Percentiles rank a stretch among this genome's conserved stretches.
Evolutionary conservation across 2,888 invertebrate species (phyloP).

Genomic region (Bimastos eiseni): DNA sequence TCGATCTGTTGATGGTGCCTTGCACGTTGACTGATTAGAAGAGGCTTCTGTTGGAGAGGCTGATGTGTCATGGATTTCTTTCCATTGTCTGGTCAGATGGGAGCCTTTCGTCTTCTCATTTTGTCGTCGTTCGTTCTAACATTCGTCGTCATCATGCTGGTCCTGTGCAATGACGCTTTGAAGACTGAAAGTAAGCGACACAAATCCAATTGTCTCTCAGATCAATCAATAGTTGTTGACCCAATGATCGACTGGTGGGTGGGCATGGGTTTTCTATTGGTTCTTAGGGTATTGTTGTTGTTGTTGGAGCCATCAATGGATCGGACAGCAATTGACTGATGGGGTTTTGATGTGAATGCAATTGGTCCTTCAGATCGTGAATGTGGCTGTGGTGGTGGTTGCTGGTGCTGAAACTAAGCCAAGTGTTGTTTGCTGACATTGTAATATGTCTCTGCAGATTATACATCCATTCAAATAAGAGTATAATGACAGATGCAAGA

Average conservation of each 20-base stretch:
- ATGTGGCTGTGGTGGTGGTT: neutral
- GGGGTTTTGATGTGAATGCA: neutral
- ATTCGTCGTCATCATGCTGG: neutral
- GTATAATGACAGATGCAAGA: neutral
- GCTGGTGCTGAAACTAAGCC: neutral
- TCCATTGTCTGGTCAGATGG: neutral
- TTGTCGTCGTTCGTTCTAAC: neutral
- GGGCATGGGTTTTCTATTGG: neutral
- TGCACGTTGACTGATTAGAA: neutral
- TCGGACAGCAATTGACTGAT: neutral
- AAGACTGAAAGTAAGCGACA: neutral
- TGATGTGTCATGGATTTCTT: neutral
- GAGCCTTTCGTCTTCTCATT: neutral
- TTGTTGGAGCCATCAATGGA: neutral
- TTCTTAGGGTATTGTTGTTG: neutral
- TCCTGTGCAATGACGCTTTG: neutral
- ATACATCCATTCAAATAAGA: neutral
- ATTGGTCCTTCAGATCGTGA: neutral
- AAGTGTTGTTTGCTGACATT: neutral
- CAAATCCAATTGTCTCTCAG: neutral
- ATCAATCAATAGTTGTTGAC: neutral
- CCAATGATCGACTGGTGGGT: neutral
- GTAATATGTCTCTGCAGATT: neutral
- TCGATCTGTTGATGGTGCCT: neutral
- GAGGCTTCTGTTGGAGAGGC: neutral